Evolutionary conservation across 2,113 vertebrate genomes (phyloP).

Genomic region (Stegastes partitus): DNA sequence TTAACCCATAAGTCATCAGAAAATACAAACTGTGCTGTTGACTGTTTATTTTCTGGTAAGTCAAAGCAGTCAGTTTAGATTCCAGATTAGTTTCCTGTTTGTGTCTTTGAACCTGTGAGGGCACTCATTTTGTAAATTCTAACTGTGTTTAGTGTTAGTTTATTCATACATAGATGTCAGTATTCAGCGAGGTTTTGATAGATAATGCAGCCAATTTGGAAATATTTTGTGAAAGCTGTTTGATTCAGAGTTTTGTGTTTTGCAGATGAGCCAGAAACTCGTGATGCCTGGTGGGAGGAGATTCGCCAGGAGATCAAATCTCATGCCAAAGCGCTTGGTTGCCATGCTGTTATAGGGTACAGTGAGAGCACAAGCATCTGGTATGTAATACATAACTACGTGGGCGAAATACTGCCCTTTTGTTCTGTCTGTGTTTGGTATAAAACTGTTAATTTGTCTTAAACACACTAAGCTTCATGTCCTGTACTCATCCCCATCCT

Average conservation of each 20-base stretch:
- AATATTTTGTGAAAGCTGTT: constrained; percentile 16
- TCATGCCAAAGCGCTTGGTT: constrained; percentile 97
- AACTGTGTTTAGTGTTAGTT: neutral
- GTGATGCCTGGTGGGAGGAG: constrained; percentile 99
- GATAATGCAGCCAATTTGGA: neutral
- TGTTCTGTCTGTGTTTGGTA: too few species aligned
- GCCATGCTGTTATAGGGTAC: constrained; percentile 98
- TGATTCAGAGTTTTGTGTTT: constrained; percentile 77
- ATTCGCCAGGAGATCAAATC: constrained; percentile 99
- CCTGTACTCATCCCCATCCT: neutral
- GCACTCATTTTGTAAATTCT: neutral
- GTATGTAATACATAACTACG: constrained; percentile 76
- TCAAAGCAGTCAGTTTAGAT: constrained; percentile 46
- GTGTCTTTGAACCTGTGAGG: constrained; percentile 8
- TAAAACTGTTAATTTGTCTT: neutral
- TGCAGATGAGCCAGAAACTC: constrained; percentile 98
- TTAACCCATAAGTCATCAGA: constrained; percentile 53
- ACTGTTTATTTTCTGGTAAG: constrained; percentile 52
- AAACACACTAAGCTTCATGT: neutral
- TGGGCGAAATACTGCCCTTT: neutral
- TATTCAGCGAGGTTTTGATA: constrained; percentile 18
- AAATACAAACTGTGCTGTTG: constrained; percentile 53
- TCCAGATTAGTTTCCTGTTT: constrained; percentile 6
- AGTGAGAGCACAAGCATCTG: constrained; percentile 99
- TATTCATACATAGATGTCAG: neutral